Percentiles rank a stretch among this genome's conserved stretches.
These are phyloP conservation scores for Dipodomys stephensi DNA, from an alignment of 2,113 vertebrate genomes.

Conservation along the genomic window DNA sequence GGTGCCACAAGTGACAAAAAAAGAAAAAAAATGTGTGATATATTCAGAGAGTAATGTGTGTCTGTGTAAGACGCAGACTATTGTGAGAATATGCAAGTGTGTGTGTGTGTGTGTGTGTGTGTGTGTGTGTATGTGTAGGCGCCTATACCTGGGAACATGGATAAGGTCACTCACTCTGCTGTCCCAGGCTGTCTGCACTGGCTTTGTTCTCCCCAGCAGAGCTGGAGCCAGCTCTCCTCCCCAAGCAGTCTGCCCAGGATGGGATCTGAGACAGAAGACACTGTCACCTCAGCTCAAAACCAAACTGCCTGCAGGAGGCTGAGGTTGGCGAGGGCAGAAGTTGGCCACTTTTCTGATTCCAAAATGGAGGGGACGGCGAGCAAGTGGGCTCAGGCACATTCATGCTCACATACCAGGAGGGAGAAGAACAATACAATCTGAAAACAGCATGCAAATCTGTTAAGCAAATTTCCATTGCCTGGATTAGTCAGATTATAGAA, in stretches of 20 bases:
- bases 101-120: too few species aligned
- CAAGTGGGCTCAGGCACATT: slow-evolving; percentile 85
- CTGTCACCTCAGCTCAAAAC: slow-evolving; percentile 44
- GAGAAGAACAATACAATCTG: slow-evolving; percentile 82
- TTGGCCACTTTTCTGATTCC: slow-evolving; percentile 19
- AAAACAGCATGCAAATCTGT: slow-evolving; percentile 87
- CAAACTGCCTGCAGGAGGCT: not conserved
- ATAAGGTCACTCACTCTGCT: not conserved
- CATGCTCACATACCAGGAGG: slow-evolving; percentile 90
- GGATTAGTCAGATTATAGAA: slow-evolving; percentile 84
- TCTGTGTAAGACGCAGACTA: too few species aligned
- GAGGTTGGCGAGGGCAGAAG: not conserved
- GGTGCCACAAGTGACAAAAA: too few species aligned
- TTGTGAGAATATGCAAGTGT: too few species aligned
- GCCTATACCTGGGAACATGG: not conserved
- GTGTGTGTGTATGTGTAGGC: too few species aligned
- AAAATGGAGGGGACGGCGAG: slow-evolving; percentile 78
- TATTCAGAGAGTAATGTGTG: too few species aligned
- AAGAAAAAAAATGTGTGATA: too few species aligned
- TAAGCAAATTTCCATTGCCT: slow-evolving; percentile 85
- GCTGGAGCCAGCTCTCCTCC: not conserved
- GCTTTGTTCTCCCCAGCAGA: slow-evolving; percentile 42
- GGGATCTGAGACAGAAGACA: slow-evolving; percentile 42
- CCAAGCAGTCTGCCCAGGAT: not conserved
- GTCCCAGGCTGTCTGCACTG: not conserved